Evolutionary conservation across 2,888 invertebrate species (phyloP), one percentile per base, ranked within the genome.

Genomic region (Brachyopa scutellaris): DNA sequence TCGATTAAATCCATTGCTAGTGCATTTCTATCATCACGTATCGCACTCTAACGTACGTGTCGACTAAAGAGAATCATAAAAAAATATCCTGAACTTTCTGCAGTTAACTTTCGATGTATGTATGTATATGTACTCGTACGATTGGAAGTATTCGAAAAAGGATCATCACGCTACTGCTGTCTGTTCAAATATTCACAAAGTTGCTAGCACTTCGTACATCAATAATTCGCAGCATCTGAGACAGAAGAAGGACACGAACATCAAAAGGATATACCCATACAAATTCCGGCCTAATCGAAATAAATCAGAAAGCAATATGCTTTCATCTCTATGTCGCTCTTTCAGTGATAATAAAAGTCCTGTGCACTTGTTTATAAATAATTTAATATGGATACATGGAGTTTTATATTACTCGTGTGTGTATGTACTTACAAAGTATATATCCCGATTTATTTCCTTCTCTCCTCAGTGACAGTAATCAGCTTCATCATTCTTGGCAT

Each of bases 261-360:
- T 66, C 42, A 72, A 59, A 66, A 49, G 47, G 36, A 66, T 64
- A 4, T 38, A 9, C 9, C 19, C 38, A 8, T 1, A 26, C 29
- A 77, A 74, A 59, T 47, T n/a, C n/a, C n/a, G n/a, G 55, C 51
- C 61, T 62, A 69, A 80, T 69, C 55, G 57, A 80, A 74, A 69
- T 80, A 36, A 74, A 74, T 74, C 74, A 67, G 26, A 49, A 45
- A 31, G 45, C 55, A 61, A 61, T 23, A 64, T 42, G 31, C 49
- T 33, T 38, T 55, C 47, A 59, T 59, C 47, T 40, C 11, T 17
- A 11, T 55, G 13, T 45, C 45, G 26, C n/a, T 13, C 51, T 13
- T 9, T 17, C 19, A 33, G 11, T 40, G 7, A 26, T 64, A 38
- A 59, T 59, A 42, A 29, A 66, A 66, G 38, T 66, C 51, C 51